A percentile compares a stretch with the other conserved stretches of the same genome.
Evolutionary conservation across 2,797 vertebrate species (phyloP).

Genomic region (Bradypodion pumilum): DNA sequence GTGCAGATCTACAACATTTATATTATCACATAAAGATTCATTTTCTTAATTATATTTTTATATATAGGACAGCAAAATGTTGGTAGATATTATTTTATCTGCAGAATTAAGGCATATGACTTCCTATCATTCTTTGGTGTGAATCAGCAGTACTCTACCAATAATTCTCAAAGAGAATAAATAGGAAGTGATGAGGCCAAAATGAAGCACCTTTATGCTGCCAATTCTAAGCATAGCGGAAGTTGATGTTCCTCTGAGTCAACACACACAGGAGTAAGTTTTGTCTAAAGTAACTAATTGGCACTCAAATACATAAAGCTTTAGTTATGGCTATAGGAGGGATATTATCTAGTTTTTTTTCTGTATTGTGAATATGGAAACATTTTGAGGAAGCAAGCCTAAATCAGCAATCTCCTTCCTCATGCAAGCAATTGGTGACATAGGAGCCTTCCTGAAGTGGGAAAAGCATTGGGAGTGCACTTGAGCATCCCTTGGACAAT

Average conservation of each 20-base stretch:
- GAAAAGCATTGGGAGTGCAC: no score
- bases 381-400: background rate
- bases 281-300: background rate
- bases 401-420: background rate
- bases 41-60: conserved; percentile 53
- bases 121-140: conserved; percentile 45
- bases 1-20: conserved; percentile 54
- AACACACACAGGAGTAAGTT: no score
- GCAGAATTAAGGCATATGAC: conserved; percentile 47
- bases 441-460: no score
- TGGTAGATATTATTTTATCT: conserved; percentile 46
- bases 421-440: background rate
- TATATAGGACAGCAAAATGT: background rate
- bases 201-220: background rate
- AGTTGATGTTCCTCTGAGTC: background rate
- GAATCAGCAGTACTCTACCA: conserved; percentile 21
- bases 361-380: background rate
- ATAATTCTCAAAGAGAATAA: conserved; percentile 15
- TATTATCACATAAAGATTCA: conserved; percentile 34
- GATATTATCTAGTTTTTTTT: background rate
- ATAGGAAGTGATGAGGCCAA: background rate
- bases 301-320: background rate
- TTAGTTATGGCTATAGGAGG: background rate
- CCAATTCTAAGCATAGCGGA: background rate
- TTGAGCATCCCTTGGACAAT: no score